phyloP scores from a whole-genome alignment of 1,140 invertebrate species.

The Magallana ariakensis region DNA sequence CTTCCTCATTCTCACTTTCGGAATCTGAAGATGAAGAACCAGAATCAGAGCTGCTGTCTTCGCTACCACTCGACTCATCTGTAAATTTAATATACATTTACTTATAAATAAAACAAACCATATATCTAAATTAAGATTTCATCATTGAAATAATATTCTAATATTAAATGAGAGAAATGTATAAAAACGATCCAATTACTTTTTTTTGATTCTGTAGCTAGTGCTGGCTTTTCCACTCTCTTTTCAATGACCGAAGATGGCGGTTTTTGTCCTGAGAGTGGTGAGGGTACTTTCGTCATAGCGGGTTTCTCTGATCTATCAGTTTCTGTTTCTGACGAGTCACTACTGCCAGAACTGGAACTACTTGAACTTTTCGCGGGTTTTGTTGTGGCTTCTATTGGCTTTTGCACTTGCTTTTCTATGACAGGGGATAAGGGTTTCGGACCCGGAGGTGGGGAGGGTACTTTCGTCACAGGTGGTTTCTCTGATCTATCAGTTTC shows the following conservation, averaged over 20 bases:
- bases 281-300: neutral
- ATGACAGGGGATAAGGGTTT: neutral
- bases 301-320: slow-evolving; percentile 38
- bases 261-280: neutral
- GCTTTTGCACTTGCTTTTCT: neutral
- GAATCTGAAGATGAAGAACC: slow-evolving; percentile 19
- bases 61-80: slow-evolving; percentile 6
- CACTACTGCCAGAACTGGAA: slow-evolving; percentile 49
- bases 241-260: neutral
- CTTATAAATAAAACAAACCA: too few relatives aligned
- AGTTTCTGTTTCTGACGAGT: slow-evolving; percentile 46
- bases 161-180: too few relatives aligned
- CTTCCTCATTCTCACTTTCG: slow-evolving; percentile 42
- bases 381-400: neutral
- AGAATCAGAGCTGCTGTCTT: slow-evolving; percentile 17
- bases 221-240: neutral
- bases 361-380: neutral
- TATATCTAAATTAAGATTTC: too few relatives aligned
- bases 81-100: neutral
- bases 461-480: slow-evolving; percentile 10
- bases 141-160: too few relatives aligned
- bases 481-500: slow-evolving; percentile 45
- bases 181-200: too few relatives aligned
- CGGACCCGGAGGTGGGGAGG: neutral
- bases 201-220: too few relatives aligned